Base-by-base conservation (phyloP, 2,113 vertebrate species). In the Nothoprocta perdicaria region DNA sequence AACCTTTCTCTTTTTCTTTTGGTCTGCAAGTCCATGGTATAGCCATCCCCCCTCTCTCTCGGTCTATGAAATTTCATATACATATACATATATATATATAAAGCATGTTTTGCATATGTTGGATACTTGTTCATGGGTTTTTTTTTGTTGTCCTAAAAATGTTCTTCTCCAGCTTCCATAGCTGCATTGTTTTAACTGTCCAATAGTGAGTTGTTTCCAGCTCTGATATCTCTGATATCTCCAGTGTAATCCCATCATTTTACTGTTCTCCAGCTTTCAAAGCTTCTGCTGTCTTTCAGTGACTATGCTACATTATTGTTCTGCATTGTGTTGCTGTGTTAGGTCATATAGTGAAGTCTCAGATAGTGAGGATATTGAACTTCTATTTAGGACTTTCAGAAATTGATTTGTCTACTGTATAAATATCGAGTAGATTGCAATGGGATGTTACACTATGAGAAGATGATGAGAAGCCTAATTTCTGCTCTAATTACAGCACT, bases 331-430 rank as follows among this genome's bases (percentile, higher is more conserved):
- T 21, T 7, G n/a, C n/a, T 62, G 52, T 24, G 9, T 15, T 45
- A 40, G 7, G 48, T 48, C 48, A 48, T 48, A 48, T 62, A 74
- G 16, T 57, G 53, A 43, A 18, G 66, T 69, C 55, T 67, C 40
- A 26, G 62, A 33, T 45, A 74, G 73, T 13, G 9, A 55, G 1
- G 3, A 40, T 62, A 43, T 19, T 2, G 6, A 40, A 31, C 21
- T 31, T 80, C 21, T 50, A 9, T 18, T 22, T 83, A 24, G 17
- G 41, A 61, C 40, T 96, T 85, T 81, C 35, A 90, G 26, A 61
- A 80, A 66, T 19, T 4, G 10, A 45, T 83, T 92, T 88, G 35
- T 11, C 24, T 77, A 11, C 29, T 77, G 10, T 52, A 62, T 66
- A 71, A 57, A 71, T 18, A 77, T 13, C 57, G 60, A 83, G 3